phyloP scores from a whole-genome alignment of 2,113 vertebrate species.

The Ceyx margarethae region DNA sequence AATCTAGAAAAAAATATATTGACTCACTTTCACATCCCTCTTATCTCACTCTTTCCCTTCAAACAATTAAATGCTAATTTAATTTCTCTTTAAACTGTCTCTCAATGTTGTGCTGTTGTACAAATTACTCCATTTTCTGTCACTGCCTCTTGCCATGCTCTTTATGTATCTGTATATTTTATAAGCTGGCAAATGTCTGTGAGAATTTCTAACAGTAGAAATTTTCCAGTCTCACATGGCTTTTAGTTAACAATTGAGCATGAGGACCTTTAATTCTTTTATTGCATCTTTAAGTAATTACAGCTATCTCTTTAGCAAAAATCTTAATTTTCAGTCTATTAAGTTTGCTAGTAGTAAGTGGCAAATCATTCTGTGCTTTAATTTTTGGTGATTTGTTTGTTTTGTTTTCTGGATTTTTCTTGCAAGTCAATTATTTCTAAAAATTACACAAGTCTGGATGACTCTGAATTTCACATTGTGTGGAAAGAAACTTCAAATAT shows the following conservation, averaged over 20 bases:
- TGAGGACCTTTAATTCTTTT: background rate
- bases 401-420: background rate
- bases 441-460: background rate
- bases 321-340: background rate
- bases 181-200: background rate
- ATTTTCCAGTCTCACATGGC: accelerated
- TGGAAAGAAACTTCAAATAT: background rate
- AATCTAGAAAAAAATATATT: background rate
- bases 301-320: background rate
- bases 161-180: background rate
- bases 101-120: background rate
- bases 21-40: background rate
- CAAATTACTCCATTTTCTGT: background rate
- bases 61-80: constrained; percentile 9
- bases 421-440: background rate
- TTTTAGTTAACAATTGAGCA: background rate
- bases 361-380: background rate
- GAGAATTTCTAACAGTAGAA: background rate
- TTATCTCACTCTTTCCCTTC: background rate
- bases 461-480: background rate
- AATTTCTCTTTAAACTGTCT: background rate
- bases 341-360: background rate
- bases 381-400: background rate
- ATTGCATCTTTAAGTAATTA: background rate
- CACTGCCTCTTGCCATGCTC: background rate